A percentile compares a stretch with the other conserved stretches of the same genome.
Evolutionary conservation across 2,797 vertebrate genomes (phyloP).

Genomic region (Onychomys leucogaster): DNA sequence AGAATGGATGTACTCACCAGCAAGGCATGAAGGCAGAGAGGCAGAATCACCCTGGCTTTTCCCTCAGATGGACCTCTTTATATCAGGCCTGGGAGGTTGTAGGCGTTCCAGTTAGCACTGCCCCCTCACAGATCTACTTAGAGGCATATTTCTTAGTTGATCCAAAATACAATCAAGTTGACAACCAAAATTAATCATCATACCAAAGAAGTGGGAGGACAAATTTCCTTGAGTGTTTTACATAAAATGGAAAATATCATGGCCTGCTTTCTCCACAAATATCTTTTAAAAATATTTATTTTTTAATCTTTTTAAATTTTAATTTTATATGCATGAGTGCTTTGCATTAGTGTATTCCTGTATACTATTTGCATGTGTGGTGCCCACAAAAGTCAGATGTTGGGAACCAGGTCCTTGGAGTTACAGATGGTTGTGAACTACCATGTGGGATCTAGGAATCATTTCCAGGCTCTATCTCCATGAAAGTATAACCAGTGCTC

Average conservation of each 20-base stretch:
- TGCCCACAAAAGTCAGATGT: background rate
- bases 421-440: background rate
- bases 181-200: background rate
- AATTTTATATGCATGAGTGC: background rate
- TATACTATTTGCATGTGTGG: background rate
- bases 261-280: background rate
- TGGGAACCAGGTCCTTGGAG: background rate
- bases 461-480: background rate
- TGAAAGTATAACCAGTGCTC: background rate
- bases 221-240: constrained; percentile 26
- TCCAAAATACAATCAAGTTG: background rate
- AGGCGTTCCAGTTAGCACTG: background rate
- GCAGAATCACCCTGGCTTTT: background rate
- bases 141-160: background rate
- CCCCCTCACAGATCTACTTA: background rate
- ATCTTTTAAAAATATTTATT: background rate
- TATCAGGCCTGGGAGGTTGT: background rate
- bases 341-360: background rate
- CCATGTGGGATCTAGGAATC: background rate
- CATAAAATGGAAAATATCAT: constrained; percentile 22
- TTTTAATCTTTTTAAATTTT: background rate
- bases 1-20: background rate
- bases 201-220: background rate
- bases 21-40: background rate
- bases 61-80: background rate